phyloP scores from a whole-genome alignment of 2,888 invertebrate genomes.

The Netelia virgata region DNA sequence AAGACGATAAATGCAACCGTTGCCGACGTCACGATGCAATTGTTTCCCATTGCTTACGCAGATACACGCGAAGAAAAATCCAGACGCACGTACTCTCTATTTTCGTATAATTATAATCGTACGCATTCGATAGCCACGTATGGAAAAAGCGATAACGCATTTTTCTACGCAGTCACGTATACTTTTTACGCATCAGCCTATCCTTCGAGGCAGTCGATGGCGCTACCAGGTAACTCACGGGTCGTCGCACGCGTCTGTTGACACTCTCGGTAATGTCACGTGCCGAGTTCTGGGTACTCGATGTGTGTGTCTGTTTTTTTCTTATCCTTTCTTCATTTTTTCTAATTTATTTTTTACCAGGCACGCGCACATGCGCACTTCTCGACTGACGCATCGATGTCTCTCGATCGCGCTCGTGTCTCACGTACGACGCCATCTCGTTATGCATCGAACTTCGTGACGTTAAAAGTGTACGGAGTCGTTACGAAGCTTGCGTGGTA shows the following conservation, averaged over 20 bases:
- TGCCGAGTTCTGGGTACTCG: conserved; percentile 59
- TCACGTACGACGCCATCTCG: conserved; percentile 30
- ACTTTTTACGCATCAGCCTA: conserved; percentile 15
- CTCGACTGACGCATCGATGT: conserved; percentile 65
- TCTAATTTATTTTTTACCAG: conserved; percentile 27
- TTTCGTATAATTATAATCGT: conserved; percentile 15
- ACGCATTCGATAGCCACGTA: background rate
- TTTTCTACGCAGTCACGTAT: conserved; percentile 34
- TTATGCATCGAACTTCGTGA: conserved; percentile 31
- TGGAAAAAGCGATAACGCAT: background rate
- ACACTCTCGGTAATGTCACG: conserved; percentile 52
- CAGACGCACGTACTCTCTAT: conserved; percentile 7
- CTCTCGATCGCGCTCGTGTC: conserved; percentile 2
- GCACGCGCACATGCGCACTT: conserved; percentile 46
- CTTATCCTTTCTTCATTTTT: conserved; percentile 8
- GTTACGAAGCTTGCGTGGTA: conserved; percentile 10
- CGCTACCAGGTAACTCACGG: conserved; percentile 20
- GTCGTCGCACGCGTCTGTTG: conserved; percentile 43
- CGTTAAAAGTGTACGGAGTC: conserved; percentile 35
- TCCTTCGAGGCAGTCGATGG: conserved; percentile 21
- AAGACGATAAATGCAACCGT: background rate
- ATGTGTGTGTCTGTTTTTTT: conserved; percentile 6
- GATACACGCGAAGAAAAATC: background rate
- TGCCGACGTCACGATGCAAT: conserved; percentile 1
- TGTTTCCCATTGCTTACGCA: conserved; percentile 1